phyloP scores from a whole-genome alignment of 2,888 invertebrate genomes.

The Metellina segmentata region DNA sequence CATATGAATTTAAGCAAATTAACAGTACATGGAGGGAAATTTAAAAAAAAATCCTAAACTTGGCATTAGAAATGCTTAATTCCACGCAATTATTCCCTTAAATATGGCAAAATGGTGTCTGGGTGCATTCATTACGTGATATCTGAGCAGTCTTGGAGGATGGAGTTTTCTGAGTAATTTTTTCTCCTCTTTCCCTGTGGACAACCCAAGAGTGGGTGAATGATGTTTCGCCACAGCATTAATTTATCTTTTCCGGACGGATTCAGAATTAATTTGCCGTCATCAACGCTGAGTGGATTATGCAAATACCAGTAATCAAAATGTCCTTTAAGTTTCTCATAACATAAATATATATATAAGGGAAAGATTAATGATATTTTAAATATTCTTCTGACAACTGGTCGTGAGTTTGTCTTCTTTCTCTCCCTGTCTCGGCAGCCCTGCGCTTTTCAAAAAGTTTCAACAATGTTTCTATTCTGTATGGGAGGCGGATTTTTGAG shows the following conservation, averaged over 20 bases:
- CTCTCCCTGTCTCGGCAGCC: too few relatives aligned
- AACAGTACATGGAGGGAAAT: neutral
- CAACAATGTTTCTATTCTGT: too few relatives aligned
- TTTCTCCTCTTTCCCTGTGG: neutral
- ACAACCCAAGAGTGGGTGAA: neutral
- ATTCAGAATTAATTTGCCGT: slow-evolving; percentile 47
- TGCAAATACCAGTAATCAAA: slow-evolving; percentile 62
- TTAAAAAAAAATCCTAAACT: neutral
- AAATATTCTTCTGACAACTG: slow-evolving; percentile 31
- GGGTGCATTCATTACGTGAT: slow-evolving; percentile 12
- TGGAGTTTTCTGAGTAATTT: neutral
- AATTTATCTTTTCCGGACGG: slow-evolving; percentile 37
- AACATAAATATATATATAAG: neutral
- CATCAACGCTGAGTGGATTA: slow-evolving; percentile 40
- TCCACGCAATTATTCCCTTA: slow-evolving; percentile 5
- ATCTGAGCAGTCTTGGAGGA: neutral
- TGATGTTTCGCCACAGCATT: slow-evolving; percentile 26
- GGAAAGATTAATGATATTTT: slow-evolving; percentile 53
- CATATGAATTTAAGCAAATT: neutral
- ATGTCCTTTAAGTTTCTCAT: slow-evolving; percentile 36
- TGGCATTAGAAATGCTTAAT: slow-evolving; percentile 3
- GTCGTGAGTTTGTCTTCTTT: neutral
- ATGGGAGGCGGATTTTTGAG: too few relatives aligned
- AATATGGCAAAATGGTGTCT: slow-evolving; percentile 4
- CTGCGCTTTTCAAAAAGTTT: too few relatives aligned